Percentiles rank a stretch among this genome's conserved stretches.
Evolutionary conservation across 2,797 vertebrate genomes (phyloP).

Genomic region (Micrastur ruficollis): DNA sequence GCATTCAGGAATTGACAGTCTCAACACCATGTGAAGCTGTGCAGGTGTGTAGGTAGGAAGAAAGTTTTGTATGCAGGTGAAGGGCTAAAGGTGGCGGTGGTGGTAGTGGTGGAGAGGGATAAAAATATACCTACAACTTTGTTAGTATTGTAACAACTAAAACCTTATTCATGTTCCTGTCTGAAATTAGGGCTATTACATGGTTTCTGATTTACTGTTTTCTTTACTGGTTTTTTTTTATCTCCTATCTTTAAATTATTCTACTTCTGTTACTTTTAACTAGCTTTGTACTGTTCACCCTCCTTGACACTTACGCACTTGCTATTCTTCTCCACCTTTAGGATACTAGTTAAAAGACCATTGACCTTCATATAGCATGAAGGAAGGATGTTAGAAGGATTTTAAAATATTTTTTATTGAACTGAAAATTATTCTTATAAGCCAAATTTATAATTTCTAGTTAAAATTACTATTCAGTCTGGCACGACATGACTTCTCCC

Average conservation of each 20-base stretch:
- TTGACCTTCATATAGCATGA: neutral
- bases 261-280: neutral
- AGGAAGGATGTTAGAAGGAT: neutral
- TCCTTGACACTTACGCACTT: neutral
- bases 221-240: neutral
- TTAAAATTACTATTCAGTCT: neutral
- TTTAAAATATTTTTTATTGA: neutral
- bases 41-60: neutral
- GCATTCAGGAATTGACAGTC: neutral
- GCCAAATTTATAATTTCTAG: neutral
- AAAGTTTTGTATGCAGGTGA: rapidly evolving
- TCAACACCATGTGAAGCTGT: neutral
- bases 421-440: neutral
- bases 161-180: neutral
- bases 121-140: neutral
- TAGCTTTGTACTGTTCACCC: neutral
- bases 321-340: neutral
- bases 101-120: neutral
- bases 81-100: neutral
- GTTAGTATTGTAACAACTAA: neutral
- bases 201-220: neutral
- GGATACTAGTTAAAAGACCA: neutral
- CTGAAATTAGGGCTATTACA: neutral
- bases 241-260: neutral
- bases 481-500: neutral